Base-by-base conservation (phyloP, 2,113 vertebrate species). In the Melanocharis versteri region DNA sequence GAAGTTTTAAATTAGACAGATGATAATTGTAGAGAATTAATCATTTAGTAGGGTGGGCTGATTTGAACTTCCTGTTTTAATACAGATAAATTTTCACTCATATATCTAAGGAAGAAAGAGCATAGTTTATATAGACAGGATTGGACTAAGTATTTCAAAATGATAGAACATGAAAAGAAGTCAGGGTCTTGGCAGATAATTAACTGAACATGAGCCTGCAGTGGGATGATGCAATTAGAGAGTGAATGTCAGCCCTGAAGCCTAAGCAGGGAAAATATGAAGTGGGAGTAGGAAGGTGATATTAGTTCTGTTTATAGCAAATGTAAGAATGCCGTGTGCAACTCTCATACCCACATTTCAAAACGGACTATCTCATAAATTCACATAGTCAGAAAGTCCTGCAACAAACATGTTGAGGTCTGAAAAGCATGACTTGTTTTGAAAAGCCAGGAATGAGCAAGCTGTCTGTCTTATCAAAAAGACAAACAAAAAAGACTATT, bases 121-220 rank as follows among this genome's bases (percentile, higher is more conserved):
- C 60, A 83, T 68, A 57, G 51, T 42, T 97, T 90, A 92, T 56
- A 57, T 12, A 71, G 88, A 86, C 48, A 75, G 65, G 35, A 48
- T 61, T 81, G 69, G 76, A 90, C 80, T 92, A 89, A 94, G 68
- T 94, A 75, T 90, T 93, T 93, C 40, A 73, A 91, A 95, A 81
- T 64, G 58, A 77, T 26, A 75, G 72, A 83, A 94, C 79, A 81
- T 94, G 68, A 97, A 95, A 93, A 92, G 83, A 88, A 94, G 60
- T 86, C 75, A 73, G 54, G 44, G 80, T 80, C 75, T 66, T 77
- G 57, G 83, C 53, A 94, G 83, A 65, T 94, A 93, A 96, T 96
- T 93, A 96, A 81, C 54, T 73, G 91, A 94, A 90, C 85, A 93
- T 26, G 83, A 91, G 65, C 39, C 80, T 82, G 72, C 70, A 84